Conservation (phyloP, 2,888 invertebrate species). For the Erynnis tages region DNA sequence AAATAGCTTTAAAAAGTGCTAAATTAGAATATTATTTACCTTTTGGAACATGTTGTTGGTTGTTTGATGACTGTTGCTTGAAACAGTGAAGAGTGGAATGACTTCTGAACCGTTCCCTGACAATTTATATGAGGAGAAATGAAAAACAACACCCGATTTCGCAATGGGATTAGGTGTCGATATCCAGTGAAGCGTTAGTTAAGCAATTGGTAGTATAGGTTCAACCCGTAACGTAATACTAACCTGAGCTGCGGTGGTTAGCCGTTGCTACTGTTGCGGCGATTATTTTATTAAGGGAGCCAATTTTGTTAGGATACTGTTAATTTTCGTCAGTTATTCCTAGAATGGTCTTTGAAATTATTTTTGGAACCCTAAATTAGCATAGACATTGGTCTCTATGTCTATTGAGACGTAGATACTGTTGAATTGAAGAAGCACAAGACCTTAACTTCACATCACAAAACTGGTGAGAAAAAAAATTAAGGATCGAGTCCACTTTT, state of each 20-base stretch:
- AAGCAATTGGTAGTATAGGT: conserved; percentile 37
- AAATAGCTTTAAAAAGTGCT: not conserved
- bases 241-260: conserved; percentile 22
- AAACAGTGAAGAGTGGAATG: conserved; percentile 46
- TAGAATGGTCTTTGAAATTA: no score
- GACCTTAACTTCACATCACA: no score
- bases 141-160: conserved; percentile 66
- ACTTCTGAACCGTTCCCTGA: conserved; percentile 40
- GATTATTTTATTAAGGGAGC: not conserved
- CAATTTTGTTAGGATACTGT: no score
- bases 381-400: no score
- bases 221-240: conserved; percentile 34
- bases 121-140: conserved; percentile 70
- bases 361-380: no score
- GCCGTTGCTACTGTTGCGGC: conserved; percentile 16
- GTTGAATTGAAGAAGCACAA: no score
- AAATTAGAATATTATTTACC: conserved; percentile 28
- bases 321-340: no score
- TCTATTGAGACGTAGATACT: no score
- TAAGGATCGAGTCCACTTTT: no score
- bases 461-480: no score
- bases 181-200: conserved; percentile 56
- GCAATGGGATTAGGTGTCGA: conserved; percentile 58
- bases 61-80: conserved; percentile 33
- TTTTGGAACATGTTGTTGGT: conserved; percentile 36